Evolutionary conservation across 2,113 vertebrate species (phyloP).

Genomic region (Bufo gargarizans): DNA sequence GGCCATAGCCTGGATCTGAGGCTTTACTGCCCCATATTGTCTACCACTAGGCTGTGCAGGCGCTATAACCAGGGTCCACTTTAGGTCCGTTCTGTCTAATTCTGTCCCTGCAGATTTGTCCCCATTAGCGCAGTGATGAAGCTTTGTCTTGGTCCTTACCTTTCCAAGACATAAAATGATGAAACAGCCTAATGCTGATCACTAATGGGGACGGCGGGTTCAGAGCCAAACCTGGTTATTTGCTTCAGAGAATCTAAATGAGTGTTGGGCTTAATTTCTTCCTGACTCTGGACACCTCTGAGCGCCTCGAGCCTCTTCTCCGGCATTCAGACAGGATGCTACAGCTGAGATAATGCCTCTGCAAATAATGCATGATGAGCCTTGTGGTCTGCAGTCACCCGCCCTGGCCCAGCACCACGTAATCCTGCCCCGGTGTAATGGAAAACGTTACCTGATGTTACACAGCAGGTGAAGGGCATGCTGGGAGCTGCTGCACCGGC

Average conservation of each 20-base stretch:
- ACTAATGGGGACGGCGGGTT: background rate
- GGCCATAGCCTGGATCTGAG: background rate
- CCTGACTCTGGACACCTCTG: conserved; percentile 51
- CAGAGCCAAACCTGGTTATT: conserved; percentile 25
- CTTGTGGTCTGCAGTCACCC: conserved; percentile 40
- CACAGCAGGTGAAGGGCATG: background rate
- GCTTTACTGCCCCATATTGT: background rate
- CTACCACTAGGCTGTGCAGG: background rate
- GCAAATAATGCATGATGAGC: conserved; percentile 27
- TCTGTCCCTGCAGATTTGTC: background rate
- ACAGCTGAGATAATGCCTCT: conserved; percentile 40
- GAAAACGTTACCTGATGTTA: conserved; percentile 23
- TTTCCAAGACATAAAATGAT: background rate
- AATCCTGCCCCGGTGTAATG: conserved; percentile 28
- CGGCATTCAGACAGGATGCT: conserved; percentile 42
- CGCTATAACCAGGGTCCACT: no score
- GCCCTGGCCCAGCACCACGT: conserved; percentile 25
- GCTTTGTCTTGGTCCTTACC: background rate
- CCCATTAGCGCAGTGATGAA: background rate
- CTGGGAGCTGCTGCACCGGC: background rate
- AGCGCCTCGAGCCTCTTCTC: conserved; percentile 16
- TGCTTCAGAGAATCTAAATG: conserved; percentile 34
- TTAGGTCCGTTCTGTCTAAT: background rate
- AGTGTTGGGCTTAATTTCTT: conserved; percentile 45
- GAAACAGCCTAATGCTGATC: background rate